These are phyloP conservation scores for Eurytoma californica DNA, from an alignment of 2,888 invertebrate genomes.

Conservation along the genomic window DNA sequence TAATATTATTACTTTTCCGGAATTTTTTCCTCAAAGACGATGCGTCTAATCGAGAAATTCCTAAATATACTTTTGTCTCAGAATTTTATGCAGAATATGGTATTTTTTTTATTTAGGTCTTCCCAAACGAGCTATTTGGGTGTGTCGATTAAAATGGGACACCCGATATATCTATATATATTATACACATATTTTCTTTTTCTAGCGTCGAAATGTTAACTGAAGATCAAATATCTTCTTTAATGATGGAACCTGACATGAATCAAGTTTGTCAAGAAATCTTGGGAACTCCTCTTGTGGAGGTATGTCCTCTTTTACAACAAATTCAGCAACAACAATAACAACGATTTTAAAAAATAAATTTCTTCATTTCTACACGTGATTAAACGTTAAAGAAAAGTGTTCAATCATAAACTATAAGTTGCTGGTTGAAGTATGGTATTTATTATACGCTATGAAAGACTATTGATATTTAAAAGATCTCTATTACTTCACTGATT, in stretches of 20 bases:
- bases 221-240: conserved; percentile 84
- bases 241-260: conserved; percentile 85
- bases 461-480: conserved; percentile 17
- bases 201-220: conserved; percentile 85
- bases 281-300: conserved; percentile 78
- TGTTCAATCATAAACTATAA: conserved; percentile 63
- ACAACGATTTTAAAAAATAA: conserved; percentile 42
- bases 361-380: conserved; percentile 5
- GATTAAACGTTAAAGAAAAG: conserved; percentile 59
- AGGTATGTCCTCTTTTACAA: conserved; percentile 75
- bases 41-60: too few species aligned
- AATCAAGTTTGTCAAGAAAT: conserved; percentile 83
- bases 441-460: conserved; percentile 13
- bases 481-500: conserved; percentile 26
- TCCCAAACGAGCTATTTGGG: too few species aligned
- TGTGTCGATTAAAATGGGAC: too few species aligned
- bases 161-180: too few species aligned
- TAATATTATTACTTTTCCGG: too few species aligned
- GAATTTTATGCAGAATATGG: too few species aligned
- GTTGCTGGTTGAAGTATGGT: conserved; percentile 38
- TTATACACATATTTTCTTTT: too few species aligned
- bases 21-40: too few species aligned
- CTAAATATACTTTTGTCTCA: too few species aligned
- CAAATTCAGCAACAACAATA: conserved; percentile 72
- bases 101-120: too few species aligned